Base-by-base conservation (phyloP, 2,888 invertebrate species). In the Calameuta filiformis region DNA sequence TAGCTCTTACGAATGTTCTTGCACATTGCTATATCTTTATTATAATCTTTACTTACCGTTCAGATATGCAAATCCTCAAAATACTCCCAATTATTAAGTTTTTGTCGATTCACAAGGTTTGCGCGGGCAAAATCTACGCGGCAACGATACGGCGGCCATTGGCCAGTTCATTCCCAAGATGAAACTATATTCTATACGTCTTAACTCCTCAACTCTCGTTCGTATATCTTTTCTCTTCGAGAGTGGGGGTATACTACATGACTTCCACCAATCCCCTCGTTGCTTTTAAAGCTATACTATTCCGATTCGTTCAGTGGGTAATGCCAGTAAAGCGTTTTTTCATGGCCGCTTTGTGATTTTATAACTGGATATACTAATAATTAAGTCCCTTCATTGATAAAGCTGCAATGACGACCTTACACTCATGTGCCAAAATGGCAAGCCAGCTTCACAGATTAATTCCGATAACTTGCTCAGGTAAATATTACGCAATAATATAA, bases 121-220 rank as follows among this genome's bases (percentile, higher is more conserved):
- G 88, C 89, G 89, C 89, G 87, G 89, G 89, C 86, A 87, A 88
- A 89, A 89, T 86, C 87, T 88, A 85, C 85, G 86, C 87, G 85
- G 83, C 81, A 86, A 85, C 84, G 85, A 82, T 85, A 84, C 82
- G 85, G 83, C 84, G 82, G 84, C 84, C 85, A 84, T 87, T 83
- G 71, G 33, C 71, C 71, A 31, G 31, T 71, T 33, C 33, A 34
- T 71, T 71, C 71, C 56, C 56, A 56, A 56, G 56, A 56, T 56
- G 56, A 56, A 40, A 56, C 23, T 56, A 56, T 23, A 56, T 56
- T 56, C 56, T 56, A 56, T 56, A 9, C 56, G 23, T 56, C 56
- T 56, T 56, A 56, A 56, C 56, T 56, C 23, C 56, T 56, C 23
- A 56, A 23, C 56, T 56, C 23, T 56, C 23, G 23, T 56, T 56